These are phyloP conservation scores for Busseola fusca DNA, from an alignment of 2,888 invertebrate genomes.

Conservation along the genomic window DNA sequence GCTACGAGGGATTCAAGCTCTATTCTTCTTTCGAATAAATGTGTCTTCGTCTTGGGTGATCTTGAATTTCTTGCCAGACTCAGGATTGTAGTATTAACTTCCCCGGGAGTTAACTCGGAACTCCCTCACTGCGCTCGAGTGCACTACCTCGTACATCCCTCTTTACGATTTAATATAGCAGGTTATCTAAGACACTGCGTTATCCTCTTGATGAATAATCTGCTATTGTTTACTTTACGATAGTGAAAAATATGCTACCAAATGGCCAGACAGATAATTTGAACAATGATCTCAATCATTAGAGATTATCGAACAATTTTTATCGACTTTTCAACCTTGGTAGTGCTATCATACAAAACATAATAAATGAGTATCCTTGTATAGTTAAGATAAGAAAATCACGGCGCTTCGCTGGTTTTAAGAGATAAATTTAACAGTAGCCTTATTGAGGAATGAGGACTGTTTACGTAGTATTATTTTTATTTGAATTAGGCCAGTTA, in stretches of 20 bases:
- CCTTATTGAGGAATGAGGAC: constrained; percentile 19
- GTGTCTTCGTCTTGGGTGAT: background rate
- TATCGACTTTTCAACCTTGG: constrained; percentile 35
- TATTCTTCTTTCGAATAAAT: background rate
- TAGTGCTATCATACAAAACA: constrained; percentile 22
- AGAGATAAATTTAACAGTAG: constrained; percentile 38
- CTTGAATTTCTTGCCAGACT: background rate
- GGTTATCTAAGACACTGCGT: background rate
- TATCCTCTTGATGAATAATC: background rate
- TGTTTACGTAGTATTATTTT: constrained; percentile 32
- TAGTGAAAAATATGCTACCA: constrained; percentile 9
- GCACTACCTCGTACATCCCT: background rate
- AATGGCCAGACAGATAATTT: constrained; percentile 12
- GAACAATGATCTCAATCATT: constrained; percentile 36
- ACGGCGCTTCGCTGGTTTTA: constrained; percentile 11
- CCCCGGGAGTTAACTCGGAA: background rate
- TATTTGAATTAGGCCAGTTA: constrained; percentile 33
- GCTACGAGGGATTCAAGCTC: too few species aligned
- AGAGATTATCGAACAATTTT: constrained; percentile 35
- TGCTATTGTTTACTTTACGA: constrained; percentile 6
- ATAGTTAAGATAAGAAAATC: constrained; percentile 46
- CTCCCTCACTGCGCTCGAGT: background rate
- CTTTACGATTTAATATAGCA: background rate
- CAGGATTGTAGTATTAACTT: background rate
- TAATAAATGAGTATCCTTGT: constrained; percentile 28